A percentile compares a stretch with the other conserved stretches of the same genome.
phyloP scores from a whole-genome alignment of 2,888 invertebrate genomes.

The Amphiduros pacificus region DNA sequence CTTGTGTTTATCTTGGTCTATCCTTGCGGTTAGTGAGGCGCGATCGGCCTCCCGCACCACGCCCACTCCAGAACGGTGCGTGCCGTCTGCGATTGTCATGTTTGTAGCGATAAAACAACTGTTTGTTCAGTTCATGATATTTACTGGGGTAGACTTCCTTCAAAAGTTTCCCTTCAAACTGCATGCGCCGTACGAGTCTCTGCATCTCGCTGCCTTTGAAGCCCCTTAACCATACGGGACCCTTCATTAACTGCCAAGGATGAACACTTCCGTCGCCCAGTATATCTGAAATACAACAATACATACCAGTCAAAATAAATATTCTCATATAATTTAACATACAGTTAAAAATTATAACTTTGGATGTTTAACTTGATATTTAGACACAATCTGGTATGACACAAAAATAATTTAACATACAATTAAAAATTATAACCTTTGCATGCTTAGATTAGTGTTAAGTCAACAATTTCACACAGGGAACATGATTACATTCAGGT shows the following conservation, averaged over 20 bases:
- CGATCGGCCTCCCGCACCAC: background rate
- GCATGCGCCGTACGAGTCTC: conserved; percentile 42
- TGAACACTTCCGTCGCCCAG: conserved; percentile 81
- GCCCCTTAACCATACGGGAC: conserved; percentile 89
- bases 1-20: too few relatives aligned
- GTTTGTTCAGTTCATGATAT: conserved; percentile 43
- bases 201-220: conserved; percentile 79
- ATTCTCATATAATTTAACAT: background rate
- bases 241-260: conserved; percentile 79
- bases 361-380: too few relatives aligned
- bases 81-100: conserved; percentile 41
- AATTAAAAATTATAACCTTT: too few relatives aligned
- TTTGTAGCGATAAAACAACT: conserved; percentile 47
- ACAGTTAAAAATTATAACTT: too few relatives aligned
- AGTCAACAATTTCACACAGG: too few relatives aligned
- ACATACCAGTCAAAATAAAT: background rate
- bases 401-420: too few relatives aligned
- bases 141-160: conserved; percentile 41
- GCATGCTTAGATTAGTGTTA: too few relatives aligned
- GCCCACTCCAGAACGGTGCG: conserved; percentile 23
- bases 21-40: background rate
- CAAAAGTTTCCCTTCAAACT: conserved; percentile 40
- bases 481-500: too few relatives aligned
- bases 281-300: conserved; percentile 67
- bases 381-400: too few relatives aligned